Evolutionary conservation across 2,797 vertebrate species (phyloP), one percentile per base, ranked within the genome.

Genomic region (Lepidocolaptes lacrymiger): DNA sequence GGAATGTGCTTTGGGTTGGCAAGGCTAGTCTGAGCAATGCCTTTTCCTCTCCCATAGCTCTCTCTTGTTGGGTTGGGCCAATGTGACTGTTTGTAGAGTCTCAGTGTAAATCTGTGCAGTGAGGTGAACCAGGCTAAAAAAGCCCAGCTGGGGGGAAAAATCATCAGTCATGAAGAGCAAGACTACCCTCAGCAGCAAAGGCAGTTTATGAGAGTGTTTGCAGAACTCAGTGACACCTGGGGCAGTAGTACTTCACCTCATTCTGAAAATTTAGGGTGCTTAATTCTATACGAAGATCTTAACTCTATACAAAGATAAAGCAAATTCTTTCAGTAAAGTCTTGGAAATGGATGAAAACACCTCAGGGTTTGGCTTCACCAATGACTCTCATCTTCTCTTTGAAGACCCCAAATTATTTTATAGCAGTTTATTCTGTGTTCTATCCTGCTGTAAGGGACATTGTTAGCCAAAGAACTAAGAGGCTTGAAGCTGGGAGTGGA

Each of bases 61-160:
- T 2, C 12, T 39, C 15, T 39, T 81, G 26, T 11, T 72, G 41
- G 26, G 2, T 66, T 76, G 21, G 61, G 52, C 26, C 26, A 22
- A 4, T 27, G 10, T 52, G 46, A 37, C 21, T 26, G n/a, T 63
- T 75, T 59, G 59, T 72, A 76, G 41, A n/a, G 21, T 11, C 21
- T 69, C 28, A 27, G 20, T 34, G 41, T 61, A 72, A 61, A 76
- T 71, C 24, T 76, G 58, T 14, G 49, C 27, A 34, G 23, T 34
- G 54, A 81, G 34, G 61, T 51, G 64, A 66, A 61, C 6, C 14
- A 64, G n/a, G 5, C 58, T 61, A 62, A 49, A 24, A 55, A 44
- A 49, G 18, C 11, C 20, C 5, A 32, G 24, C 5, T 13, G 9
- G 11, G 16, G 16, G 3, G 4, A 0, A 2, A 14, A 63, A 32